phyloP scores from a whole-genome alignment of 2,797 vertebrate species.

The Masticophis lateralis region DNA sequence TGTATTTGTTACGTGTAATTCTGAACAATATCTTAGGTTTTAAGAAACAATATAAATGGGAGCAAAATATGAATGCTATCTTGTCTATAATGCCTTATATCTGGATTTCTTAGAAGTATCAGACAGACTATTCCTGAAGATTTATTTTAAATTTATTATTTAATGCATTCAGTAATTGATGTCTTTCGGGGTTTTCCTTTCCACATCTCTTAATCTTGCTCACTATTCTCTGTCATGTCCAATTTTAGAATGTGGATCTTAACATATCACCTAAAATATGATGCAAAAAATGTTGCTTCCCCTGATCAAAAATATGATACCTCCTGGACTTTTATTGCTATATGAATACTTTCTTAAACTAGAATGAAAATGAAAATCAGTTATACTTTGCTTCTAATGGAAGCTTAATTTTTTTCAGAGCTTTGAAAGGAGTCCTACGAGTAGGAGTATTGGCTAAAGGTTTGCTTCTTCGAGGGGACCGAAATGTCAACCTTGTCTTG shows the following conservation, averaged over 20 bases:
- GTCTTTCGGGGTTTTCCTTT: background rate
- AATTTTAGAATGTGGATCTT: background rate
- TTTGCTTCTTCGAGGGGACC: conserved; percentile 91
- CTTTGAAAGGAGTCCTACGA: conserved; percentile 94
- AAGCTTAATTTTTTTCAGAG: conserved; percentile 65
- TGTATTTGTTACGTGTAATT: background rate
- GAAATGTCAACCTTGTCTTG: conserved; percentile 91
- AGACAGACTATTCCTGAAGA: background rate
- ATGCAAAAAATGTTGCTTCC: background rate
- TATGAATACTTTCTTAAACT: background rate
- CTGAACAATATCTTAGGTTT: background rate
- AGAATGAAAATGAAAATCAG: background rate
- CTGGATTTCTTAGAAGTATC: background rate
- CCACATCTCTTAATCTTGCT: background rate
- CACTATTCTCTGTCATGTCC: background rate
- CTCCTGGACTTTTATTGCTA: background rate
- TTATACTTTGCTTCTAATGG: conserved; percentile 38
- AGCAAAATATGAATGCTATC: background rate
- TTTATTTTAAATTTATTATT: background rate
- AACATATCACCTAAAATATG: background rate
- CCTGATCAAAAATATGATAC: background rate
- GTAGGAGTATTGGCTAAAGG: conserved; percentile 97
- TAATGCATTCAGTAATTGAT: background rate
- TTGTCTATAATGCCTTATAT: background rate
- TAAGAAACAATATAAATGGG: background rate